Evolutionary conservation across 2,888 invertebrate species (phyloP), one percentile per base, ranked within the genome.

Genomic region (Lucinisca nassula): DNA sequence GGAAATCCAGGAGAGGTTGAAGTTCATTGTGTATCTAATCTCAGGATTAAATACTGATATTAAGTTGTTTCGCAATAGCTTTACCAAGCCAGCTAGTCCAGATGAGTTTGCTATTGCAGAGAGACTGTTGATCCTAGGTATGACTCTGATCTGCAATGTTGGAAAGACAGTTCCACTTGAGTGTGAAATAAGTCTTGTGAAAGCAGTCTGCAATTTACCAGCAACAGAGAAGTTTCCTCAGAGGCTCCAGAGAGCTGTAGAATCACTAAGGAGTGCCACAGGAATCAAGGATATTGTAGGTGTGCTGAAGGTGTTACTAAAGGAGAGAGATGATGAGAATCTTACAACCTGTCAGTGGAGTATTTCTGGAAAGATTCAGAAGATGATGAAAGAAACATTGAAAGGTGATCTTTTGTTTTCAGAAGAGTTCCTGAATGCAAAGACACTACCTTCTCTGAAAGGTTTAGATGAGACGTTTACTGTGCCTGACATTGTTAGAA

Each of bases 101-200:
- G 49, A 21, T 0, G 73, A 55, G 17, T 89, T 79, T 35, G 82
- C 79, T 12, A 24, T 91, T 30, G 90, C 92, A 21, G 94, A 94
- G 74, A 89, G 94, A 37, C 74, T 89, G 6, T 38, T 94, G 10
- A 79, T 93, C 0, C 89, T 93, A 2, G 78, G 82, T 14, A 70
- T 93, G 81, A 86, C 91, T 0, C 70, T 92, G 35, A 74, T 93
- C 12, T 84, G 92, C 67, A 94, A 94, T 82, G 87, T 93, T 55
- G 91, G 89, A 4, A 84, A 89, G 24, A 78, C 90, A n/a, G 84
- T 92, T 10, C 76, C 80, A 21, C 49, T 75, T 3, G 77, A 87
- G 6, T 76, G 82, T 70, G 92, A 91, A 78, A 78, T 73, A 0
- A 72, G 73, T n/a, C 82, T 93, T 12, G 78, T 92, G 67, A 61